phyloP scores from a whole-genome alignment of 2,113 vertebrate species.

The Phocoena sinus region DNA sequence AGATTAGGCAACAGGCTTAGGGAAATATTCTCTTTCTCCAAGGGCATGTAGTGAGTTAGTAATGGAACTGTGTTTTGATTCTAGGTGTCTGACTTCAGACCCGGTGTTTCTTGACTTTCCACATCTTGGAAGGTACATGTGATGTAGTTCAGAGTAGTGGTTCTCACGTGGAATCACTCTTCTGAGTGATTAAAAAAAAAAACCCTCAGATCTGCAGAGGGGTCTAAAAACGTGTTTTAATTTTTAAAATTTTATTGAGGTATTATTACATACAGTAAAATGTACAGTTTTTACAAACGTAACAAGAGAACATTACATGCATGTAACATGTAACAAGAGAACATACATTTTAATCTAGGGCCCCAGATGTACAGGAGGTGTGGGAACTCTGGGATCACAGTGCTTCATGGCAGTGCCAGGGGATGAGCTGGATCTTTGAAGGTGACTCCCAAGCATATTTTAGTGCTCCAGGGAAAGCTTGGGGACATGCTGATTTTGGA shows the following conservation, averaged over 20 bases:
- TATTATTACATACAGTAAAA: not conserved
- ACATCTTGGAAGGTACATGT: not conserved
- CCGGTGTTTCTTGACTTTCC: not conserved
- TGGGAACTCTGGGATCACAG: not conserved
- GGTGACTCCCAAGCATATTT: not conserved
- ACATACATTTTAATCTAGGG: not conserved
- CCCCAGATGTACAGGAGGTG: not conserved
- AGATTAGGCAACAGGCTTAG: not conserved
- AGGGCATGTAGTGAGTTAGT: not conserved
- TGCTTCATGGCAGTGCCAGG: not conserved
- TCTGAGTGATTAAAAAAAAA: not conserved
- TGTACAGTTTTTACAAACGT: not conserved
- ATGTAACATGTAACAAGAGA: not conserved
- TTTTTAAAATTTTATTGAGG: not conserved
- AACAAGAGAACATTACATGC: not conserved
- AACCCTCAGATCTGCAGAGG: not conserved
- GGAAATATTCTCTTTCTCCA: not conserved
- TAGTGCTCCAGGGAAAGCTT: not conserved
- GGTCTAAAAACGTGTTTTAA: not conserved
- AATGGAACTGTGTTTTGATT: slow-evolving; percentile 12
- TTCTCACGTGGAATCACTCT: not conserved
- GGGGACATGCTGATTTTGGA: not conserved
- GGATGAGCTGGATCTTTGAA: not conserved
- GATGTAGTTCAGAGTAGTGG: not conserved
- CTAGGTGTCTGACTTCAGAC: not conserved